Conservation (phyloP, 2,888 invertebrate species). For the Iphiclides podalirius region DNA sequence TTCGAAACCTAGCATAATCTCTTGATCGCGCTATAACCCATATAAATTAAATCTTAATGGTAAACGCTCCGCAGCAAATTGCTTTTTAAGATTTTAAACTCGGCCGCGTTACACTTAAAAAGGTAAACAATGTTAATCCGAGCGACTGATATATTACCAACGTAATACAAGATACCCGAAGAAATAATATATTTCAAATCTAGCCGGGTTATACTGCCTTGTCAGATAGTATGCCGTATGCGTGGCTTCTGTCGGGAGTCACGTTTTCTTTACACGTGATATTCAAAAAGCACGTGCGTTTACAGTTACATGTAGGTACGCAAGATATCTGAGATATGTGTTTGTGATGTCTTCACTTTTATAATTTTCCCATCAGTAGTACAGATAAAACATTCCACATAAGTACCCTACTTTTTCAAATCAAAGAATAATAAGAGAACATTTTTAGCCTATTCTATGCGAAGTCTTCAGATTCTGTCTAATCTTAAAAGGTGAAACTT, state of each 20-base stretch:
- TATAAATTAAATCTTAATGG: background rate
- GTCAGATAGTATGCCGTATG: slow-evolving; percentile 13
- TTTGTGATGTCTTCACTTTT: too few relatives aligned
- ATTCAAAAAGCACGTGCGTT: slow-evolving; percentile 42
- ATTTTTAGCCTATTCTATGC: too few relatives aligned
- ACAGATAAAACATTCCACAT: too few relatives aligned
- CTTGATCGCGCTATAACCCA: background rate
- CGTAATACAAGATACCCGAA: background rate
- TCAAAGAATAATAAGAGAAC: too few relatives aligned
- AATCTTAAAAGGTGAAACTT: too few relatives aligned
- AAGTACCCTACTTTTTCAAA: too few relatives aligned
- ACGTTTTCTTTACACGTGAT: slow-evolving; percentile 58
- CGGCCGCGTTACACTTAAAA: background rate
- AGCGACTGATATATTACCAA: background rate
- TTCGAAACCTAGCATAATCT: slow-evolving; percentile 1
- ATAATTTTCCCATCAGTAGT: slow-evolving; percentile 1
- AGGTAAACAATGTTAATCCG: background rate
- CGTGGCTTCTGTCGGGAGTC: slow-evolving; percentile 38
- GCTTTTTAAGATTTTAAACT: background rate
- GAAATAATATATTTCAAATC: background rate
- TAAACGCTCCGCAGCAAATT: background rate
- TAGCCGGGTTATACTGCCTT: slow-evolving; percentile 5
- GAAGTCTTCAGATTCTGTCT: too few relatives aligned
- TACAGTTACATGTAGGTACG: slow-evolving; percentile 5
- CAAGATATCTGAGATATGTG: background rate